Base-by-base conservation (phyloP, 2,888 invertebrate genomes). In the Epicampocera succincta region DNA sequence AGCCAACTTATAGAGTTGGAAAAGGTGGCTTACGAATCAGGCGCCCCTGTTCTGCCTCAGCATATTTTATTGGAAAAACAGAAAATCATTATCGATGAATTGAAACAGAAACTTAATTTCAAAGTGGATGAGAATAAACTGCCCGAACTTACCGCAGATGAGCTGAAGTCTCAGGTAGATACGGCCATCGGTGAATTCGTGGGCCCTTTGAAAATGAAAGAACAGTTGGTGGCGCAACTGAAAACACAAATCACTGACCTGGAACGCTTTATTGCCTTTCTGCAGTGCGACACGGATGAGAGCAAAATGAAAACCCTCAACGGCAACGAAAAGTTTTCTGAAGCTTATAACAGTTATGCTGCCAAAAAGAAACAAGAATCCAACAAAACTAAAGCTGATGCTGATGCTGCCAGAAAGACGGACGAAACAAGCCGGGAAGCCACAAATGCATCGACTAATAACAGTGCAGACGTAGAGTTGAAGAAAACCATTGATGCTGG, bases 201-300 rank as follows among this genome's bases (percentile, higher is more conserved):
- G 19, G 98, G 97, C 86, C 97, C 97, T 15, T 93, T 98, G 83
- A 95, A 97, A 89, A 97, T 99, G 92, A 99, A 99, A 91, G 99
- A 99, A 88, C 98, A 99, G 91, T 93, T 99, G 17, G 98, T 99
- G 19, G 93, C 94, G 56, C 99, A 99, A 91, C 92, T 99, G 19
- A 98, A 99, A 91, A 97, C 98, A 0, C 99, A 99, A 92, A 97
- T 99, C 71, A 95, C 96, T 52, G 99, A 99, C 91, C 93, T 99
- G 91, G 99, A 99, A 90, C 94, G 98, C 84, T 99, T 99, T 89
- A 98, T 99, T 85, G 95, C 96, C 86, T 95, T 98, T 88, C 93
- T 99, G 87, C 99, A 99, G 93, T 95, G 95, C 85, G 95, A 95
- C 86, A 91, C 92, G 0, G 94, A 93, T 83, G 89, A 87, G 44